phyloP scores from a whole-genome alignment of 2,888 invertebrate genomes.

The Oscheius sp. region DNA sequence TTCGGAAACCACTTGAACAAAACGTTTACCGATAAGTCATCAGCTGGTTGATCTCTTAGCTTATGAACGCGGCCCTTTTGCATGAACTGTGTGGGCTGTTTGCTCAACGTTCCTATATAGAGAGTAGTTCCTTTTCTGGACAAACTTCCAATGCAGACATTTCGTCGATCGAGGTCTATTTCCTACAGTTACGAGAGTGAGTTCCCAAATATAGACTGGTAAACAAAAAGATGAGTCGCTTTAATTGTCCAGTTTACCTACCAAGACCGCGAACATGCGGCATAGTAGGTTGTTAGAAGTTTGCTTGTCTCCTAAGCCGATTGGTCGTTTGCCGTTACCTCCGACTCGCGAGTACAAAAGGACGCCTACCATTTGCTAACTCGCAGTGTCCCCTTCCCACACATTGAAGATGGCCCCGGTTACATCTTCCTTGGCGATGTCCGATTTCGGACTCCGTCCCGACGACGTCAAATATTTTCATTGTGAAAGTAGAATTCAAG shows the following conservation, averaged over 20 bases:
- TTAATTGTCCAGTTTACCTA: neutral
- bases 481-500: conserved; percentile 61
- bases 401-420: conserved; percentile 31
- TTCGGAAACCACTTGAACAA: too few relatives aligned
- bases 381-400: conserved; percentile 18
- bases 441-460: conserved; percentile 61
- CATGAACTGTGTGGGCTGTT: neutral
- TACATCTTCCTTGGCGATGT: conserved; percentile 49
- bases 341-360: conserved; percentile 11
- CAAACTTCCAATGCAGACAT: conserved; percentile 9
- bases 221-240: neutral
- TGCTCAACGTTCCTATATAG: conserved; percentile 15
- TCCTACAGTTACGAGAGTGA: conserved; percentile 23
- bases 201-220: neutral
- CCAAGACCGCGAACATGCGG: neutral
- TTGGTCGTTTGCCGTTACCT: conserved; percentile 25
- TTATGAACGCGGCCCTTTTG: too few relatives aligned
- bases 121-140: neutral
- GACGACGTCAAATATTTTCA: conserved; percentile 66
- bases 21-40: too few relatives aligned
- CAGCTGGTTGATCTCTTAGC: too few relatives aligned
- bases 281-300: conserved; percentile 12
- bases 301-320: conserved; percentile 35
- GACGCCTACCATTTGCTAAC: conserved; percentile 25
- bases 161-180: conserved; percentile 12